Percentiles rank a stretch among this genome's conserved stretches.
Conservation (phyloP, 2,888 invertebrate genomes). For the Chymomyza caudatula region DNA sequence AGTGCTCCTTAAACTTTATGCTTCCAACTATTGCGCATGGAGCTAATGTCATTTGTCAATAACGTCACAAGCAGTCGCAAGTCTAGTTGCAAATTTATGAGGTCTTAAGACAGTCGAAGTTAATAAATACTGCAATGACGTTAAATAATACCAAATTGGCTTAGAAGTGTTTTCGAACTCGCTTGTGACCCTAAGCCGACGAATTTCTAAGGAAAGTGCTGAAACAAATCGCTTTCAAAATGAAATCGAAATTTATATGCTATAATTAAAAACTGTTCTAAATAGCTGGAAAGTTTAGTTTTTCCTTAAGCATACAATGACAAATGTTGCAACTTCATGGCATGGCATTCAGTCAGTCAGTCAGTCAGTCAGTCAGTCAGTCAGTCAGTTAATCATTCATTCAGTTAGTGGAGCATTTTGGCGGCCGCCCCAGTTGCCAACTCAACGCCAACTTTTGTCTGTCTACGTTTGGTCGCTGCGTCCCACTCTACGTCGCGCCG, state of each 20-base stretch:
- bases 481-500: background rate
- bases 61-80: too few species aligned
- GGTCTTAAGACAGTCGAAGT: too few species aligned
- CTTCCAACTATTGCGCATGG: too few species aligned
- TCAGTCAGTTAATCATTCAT: conserved; percentile 8
- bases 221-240: background rate
- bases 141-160: too few species aligned
- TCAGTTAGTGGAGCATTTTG: background rate
- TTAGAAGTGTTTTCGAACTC: too few species aligned
- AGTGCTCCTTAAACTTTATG: too few species aligned
- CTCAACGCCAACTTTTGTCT: background rate
- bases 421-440: background rate
- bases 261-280: background rate
- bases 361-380: background rate
- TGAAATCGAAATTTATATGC: background rate
- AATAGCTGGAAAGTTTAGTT: conserved; percentile 13
- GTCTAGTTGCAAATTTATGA: too few species aligned
- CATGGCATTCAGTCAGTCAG: background rate
- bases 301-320: background rate
- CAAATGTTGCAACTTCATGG: conserved; percentile 35
- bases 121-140: too few species aligned
- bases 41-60: too few species aligned
- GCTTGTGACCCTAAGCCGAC: too few species aligned
- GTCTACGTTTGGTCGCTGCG: background rate
- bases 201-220: too few species aligned